Base-by-base conservation (phyloP, 1,140 invertebrate genomes). In the Orchesella cincta region DNA sequence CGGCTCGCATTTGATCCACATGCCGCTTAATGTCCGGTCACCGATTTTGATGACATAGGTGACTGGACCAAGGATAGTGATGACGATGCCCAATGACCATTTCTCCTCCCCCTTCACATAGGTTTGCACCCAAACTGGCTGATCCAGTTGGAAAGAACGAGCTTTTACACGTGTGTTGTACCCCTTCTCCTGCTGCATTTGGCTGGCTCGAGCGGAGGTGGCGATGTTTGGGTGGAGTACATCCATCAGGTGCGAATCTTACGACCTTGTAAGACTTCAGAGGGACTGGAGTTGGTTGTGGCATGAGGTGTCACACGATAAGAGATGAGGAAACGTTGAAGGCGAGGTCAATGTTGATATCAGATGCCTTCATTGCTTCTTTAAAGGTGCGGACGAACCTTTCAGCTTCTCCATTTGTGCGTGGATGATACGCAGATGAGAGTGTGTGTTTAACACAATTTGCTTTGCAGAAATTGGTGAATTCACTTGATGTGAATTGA, bases 381-480 rank as follows among this genome's bases (percentile, higher is more conserved):
- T 82, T 83, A 62, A 81, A 75, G 0, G 78, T 81, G 20, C 77
- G 75, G 5, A 83, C 79, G 28, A 78, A 74, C 14, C 82, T 57
- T 81, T 87, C 86, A 18, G 83, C 84, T 72, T 85, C 82, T 0
- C 87, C 86, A 80, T 88, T 87, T 16, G 84, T 84, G 77, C 85
- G 84, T 16, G 85, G 81, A 82, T 86, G 85, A n/a, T 82, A 79
- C 72, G 86, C 83, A 78, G 83, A 84, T 28, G 83, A 83, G 31
- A 82, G 84, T 72, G 82, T 70, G 35, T 85, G 83, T 34, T 82
- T 39, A 76, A 87, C 85, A 8, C 83, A 81, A 83, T 86, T 87
- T 72, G 83, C 51, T 72, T 52, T 81, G 36, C 83, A 74, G 82
- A 88, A 88, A 1, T 76, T 36, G 78, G 76, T 70, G 79, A 88